Base-by-base conservation (phyloP, 2,888 invertebrate species). In the Melieria omissa region DNA sequence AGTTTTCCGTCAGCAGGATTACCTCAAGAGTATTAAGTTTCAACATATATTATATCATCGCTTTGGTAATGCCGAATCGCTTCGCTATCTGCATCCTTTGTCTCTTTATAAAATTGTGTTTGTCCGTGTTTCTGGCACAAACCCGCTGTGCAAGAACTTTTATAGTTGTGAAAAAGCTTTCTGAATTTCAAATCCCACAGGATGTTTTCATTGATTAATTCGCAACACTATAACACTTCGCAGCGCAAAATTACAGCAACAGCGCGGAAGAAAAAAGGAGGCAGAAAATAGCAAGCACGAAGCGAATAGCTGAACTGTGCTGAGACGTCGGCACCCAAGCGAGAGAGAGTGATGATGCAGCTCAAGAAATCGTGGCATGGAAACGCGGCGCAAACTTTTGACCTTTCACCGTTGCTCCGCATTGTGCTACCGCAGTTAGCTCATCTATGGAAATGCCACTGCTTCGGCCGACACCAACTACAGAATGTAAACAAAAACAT, bases 151-250 rank as follows among this genome's bases (percentile, higher is more conserved):
- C 60, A 65, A 64, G 54, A 57, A 42, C 76, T 75, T 79, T 77
- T 77, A 47, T 70, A 61, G 55, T 71, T 65, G 54, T 65, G 62
- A 60, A 73, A 75, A 74, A 73, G 74, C 74, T 74, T 74, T 74
- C 66, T 47, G 46, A 52, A 61, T 62, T 52, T 61, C 52, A 72
- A 72, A 66, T 77, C 78, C 79, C 78, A 76, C 75, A 79, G 79
- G 79, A 79, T 74, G 78, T 80, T 75, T 81, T 80, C 81, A 81
- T 81, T 81, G 80, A 81, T 81, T 80, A 80, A 79, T 79, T 78
- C 77, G 74, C 77, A 77, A 75, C 73, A 78, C 74, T 67, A 66
- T 54, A 65, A 71, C 29, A 60, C 29, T 54, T 68, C 8, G 57
- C 42, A 29, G n/a, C 55, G 44, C 45, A 16, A 41, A 41, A 16